Evolutionary conservation across 2,797 vertebrate species (phyloP).

Genomic region (Pachyuromys duprasi): DNA sequence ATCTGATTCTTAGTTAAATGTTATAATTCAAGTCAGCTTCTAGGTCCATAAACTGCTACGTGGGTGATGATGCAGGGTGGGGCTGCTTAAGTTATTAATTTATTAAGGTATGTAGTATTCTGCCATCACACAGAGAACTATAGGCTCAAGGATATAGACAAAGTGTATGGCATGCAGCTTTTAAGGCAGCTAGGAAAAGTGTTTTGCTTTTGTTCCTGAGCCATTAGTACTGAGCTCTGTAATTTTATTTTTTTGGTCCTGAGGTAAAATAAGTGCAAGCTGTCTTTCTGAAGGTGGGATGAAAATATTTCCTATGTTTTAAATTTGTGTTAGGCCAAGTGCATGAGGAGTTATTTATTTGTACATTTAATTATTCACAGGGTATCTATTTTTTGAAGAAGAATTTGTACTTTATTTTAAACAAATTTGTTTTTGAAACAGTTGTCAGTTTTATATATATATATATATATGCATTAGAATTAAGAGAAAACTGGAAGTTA

Average conservation of each 20-base stretch:
- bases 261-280: constrained; percentile 77
- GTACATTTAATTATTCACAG: constrained; percentile 91
- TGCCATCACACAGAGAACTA: background rate
- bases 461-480: constrained; percentile 89
- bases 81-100: background rate
- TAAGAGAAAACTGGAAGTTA: constrained; percentile 91
- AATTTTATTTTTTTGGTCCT: constrained; percentile 74
- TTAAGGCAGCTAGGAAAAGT: background rate
- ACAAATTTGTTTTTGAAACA: constrained; percentile 91
- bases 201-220: constrained; percentile 74
- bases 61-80: constrained; percentile 9
- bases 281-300: constrained; percentile 77
- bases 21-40: constrained; percentile 56
- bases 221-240: constrained; percentile 82
- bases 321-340: constrained; percentile 90
- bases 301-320: constrained; percentile 86
- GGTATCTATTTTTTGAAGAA: constrained; percentile 95
- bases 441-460: constrained; percentile 92
- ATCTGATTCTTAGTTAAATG: constrained; percentile 74
- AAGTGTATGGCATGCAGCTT: background rate
- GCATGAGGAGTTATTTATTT: constrained; percentile 97
- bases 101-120: background rate
- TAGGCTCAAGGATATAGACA: background rate
- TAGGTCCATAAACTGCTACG: constrained; percentile 28
- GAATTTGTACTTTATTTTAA: constrained; percentile 91